phyloP scores from a whole-genome alignment of 2,113 vertebrate species.

The Eidolon helvum region DNA sequence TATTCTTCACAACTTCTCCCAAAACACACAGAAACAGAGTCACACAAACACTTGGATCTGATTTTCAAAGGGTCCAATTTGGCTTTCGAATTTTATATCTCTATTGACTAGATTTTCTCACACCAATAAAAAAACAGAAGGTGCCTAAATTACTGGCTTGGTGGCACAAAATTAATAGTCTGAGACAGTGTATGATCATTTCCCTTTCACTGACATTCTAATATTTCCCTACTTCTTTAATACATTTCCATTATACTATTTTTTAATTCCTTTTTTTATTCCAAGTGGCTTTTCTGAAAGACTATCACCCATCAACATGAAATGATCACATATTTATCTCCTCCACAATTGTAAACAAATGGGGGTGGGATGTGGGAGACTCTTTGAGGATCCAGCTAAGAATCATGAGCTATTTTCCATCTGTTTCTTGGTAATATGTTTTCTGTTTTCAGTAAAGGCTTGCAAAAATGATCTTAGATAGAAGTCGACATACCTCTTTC shows the following conservation, averaged over 20 bases:
- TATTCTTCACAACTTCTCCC: slow-evolving; percentile 74
- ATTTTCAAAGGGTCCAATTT: slow-evolving; percentile 56
- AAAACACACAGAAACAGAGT: slow-evolving; percentile 63
- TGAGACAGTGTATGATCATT: not conserved
- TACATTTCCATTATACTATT: not conserved
- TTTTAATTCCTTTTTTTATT: not conserved
- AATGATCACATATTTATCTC: not conserved
- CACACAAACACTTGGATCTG: slow-evolving; percentile 19
- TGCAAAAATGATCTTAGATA: not conserved
- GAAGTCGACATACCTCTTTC: not conserved
- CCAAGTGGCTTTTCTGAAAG: not conserved
- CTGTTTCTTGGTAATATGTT: slow-evolving; percentile 23
- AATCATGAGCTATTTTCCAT: not conserved
- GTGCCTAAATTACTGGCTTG: not conserved
- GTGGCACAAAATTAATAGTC: not conserved
- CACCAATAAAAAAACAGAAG: not conserved
- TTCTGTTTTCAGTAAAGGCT: not conserved
- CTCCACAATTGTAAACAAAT: not conserved
- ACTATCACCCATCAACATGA: not conserved
- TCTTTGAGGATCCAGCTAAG: not conserved
- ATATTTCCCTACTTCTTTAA: not conserved
- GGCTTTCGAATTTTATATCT: not conserved
- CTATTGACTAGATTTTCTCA: not conserved
- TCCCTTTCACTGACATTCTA: not conserved
- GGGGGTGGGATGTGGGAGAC: too few relatives aligned